Evolutionary conservation across 2,888 invertebrate species (phyloP).

Genomic region (Punctoribates punctum): DNA sequence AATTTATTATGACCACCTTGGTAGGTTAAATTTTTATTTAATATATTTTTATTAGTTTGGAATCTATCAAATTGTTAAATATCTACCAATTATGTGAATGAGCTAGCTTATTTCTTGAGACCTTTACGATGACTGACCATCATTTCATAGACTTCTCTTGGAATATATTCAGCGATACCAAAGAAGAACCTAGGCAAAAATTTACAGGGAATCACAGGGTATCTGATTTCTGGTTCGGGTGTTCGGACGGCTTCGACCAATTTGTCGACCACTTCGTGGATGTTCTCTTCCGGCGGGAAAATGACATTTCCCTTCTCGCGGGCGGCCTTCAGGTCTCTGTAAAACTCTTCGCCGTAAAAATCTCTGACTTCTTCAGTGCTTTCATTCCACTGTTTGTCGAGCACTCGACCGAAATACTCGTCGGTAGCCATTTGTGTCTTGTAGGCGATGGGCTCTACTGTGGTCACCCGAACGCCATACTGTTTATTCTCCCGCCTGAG

Average conservation of each 20-base stretch:
- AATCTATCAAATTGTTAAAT: too few species aligned
- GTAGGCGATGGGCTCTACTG: slow-evolving; percentile 51
- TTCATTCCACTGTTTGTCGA: slow-evolving; percentile 21
- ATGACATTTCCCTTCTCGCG: neutral
- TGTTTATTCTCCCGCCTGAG: slow-evolving; percentile 51
- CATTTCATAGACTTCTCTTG: too few species aligned
- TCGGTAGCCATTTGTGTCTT: slow-evolving; percentile 45
- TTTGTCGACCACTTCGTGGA: slow-evolving; percentile 31
- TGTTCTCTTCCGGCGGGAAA: neutral
- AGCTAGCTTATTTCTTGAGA: too few species aligned
- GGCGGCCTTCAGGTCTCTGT: neutral
- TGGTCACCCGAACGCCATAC: slow-evolving; percentile 50
- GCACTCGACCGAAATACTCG: neutral
- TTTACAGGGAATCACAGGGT: slow-evolving; percentile 51
- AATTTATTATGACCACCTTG: too few species aligned
- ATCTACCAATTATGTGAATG: too few species aligned
- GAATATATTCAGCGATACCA: too few species aligned
- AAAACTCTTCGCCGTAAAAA: slow-evolving; percentile 34
- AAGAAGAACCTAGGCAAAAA: slow-evolving; percentile 56
- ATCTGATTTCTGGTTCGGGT: neutral
- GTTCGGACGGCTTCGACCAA: slow-evolving; percentile 26
- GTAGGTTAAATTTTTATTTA: too few species aligned
- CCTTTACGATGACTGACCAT: too few species aligned
- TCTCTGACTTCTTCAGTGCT: slow-evolving; percentile 15
- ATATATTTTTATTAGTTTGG: too few species aligned